Evolutionary conservation across 2,113 vertebrate species (phyloP).

Genomic region (Sminthopsis crassicaudata): DNA sequence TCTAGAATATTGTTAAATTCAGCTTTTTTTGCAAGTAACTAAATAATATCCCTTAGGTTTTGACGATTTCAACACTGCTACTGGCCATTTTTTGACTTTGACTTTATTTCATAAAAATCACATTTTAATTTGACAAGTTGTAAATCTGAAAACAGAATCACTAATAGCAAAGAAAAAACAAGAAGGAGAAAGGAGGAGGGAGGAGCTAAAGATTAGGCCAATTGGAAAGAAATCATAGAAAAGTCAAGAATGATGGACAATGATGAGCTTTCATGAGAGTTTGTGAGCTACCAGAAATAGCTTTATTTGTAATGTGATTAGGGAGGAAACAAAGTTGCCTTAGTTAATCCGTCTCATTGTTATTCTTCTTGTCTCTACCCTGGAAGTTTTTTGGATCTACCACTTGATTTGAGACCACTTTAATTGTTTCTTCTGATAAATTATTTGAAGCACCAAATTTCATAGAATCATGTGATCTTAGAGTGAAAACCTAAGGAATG

Average conservation of each 20-base stretch:
- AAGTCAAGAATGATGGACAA: background rate
- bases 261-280: background rate
- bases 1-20: constrained; percentile 20
- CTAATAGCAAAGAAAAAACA: background rate
- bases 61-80: constrained; percentile 1
- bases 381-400: background rate
- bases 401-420: background rate
- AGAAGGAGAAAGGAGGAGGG: background rate
- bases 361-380: background rate
- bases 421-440: background rate
- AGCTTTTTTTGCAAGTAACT: background rate
- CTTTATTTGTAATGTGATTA: background rate
- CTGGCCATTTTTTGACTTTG: background rate
- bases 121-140: background rate
- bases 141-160: constrained; percentile 9
- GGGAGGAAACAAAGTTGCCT: constrained; percentile 1
- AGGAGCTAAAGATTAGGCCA: background rate
- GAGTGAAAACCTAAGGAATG: background rate
- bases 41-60: background rate
- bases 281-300: background rate
- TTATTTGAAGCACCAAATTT: background rate
- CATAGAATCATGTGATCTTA: background rate
- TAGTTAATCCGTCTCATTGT: background rate
- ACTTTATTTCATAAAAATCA: constrained; percentile 11
- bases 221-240: background rate